phyloP scores from a whole-genome alignment of 2,888 invertebrate genomes.

The Bhutanitis thaidina region DNA sequence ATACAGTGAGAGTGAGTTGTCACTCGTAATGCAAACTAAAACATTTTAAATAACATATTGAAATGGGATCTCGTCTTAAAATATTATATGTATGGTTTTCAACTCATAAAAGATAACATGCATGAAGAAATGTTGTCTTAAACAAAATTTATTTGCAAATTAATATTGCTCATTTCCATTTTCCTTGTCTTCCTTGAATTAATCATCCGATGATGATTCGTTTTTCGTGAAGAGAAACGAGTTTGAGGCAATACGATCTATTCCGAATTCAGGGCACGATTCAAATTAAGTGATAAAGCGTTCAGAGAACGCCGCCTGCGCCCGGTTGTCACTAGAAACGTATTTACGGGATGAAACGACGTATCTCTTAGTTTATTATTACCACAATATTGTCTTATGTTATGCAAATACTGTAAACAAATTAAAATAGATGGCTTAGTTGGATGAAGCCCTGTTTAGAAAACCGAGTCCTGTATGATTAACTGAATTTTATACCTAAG shows the following conservation, averaged over 20 bases:
- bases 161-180: not conserved
- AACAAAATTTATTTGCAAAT: too few relatives aligned
- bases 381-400: not conserved
- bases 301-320: conserved; percentile 44
- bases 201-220: conserved; percentile 33
- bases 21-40: too few relatives aligned
- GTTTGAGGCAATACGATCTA: conserved; percentile 27
- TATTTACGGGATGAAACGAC: conserved; percentile 9
- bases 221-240: conserved; percentile 30
- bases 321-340: conserved; percentile 42
- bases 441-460: too few relatives aligned
- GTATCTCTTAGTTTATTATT: not conserved
- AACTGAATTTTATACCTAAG: too few relatives aligned
- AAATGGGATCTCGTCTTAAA: too few relatives aligned
- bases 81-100: too few relatives aligned
- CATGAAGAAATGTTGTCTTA: too few relatives aligned
- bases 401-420: not conserved
- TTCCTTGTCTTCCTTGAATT: conserved; percentile 18
- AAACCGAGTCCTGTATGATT: too few relatives aligned
- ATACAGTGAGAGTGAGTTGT: too few relatives aligned
- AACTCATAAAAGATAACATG: too few relatives aligned
- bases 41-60: too few relatives aligned
- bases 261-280: conserved; percentile 66
- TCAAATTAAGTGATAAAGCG: conserved; percentile 75
- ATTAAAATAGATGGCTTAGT: too few relatives aligned